A percentile compares a stretch with the other conserved stretches of the same genome.
Evolutionary conservation across 2,888 invertebrate genomes (phyloP).

Genomic region (Hirtodrosophila histrioides): DNA sequence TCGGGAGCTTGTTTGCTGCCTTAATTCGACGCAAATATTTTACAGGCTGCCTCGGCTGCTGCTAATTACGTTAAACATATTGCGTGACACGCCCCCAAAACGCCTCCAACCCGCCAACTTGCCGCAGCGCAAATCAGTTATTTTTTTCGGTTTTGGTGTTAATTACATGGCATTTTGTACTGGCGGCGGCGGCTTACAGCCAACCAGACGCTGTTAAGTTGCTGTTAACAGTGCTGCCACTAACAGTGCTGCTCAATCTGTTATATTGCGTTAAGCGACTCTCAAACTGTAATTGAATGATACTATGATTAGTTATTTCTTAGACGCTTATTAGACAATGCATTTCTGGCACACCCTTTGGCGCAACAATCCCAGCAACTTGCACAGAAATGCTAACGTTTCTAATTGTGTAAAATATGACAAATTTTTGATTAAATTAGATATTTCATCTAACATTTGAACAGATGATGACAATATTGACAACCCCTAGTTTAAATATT

Average conservation of each 20-base stretch:
- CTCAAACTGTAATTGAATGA: too few relatives aligned
- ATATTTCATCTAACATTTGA: too few relatives aligned
- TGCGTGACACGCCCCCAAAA: slow-evolving; percentile 63
- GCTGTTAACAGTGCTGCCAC: slow-evolving; percentile 1
- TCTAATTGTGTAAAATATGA: too few relatives aligned
- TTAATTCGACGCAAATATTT: slow-evolving; percentile 78
- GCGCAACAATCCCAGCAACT: too few relatives aligned
- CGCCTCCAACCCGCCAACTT: slow-evolving; percentile 5
- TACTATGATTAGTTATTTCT: too few relatives aligned
- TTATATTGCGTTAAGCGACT: background rate
- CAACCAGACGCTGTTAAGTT: slow-evolving; percentile 24
- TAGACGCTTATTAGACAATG: too few relatives aligned
- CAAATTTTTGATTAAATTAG: too few relatives aligned
- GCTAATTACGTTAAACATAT: slow-evolving; percentile 78
- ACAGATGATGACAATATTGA: too few relatives aligned
- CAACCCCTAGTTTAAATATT: too few relatives aligned
- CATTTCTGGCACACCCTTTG: too few relatives aligned
- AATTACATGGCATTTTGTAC: slow-evolving; percentile 60
- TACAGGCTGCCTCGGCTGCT: slow-evolving; percentile 58
- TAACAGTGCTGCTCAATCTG: slow-evolving; percentile 18
- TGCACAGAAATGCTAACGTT: too few relatives aligned
- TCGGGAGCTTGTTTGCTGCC: slow-evolving; percentile 73
- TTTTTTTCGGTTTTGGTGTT: slow-evolving; percentile 54
- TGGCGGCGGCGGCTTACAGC: slow-evolving; percentile 10
- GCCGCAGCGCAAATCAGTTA: slow-evolving; percentile 45